These are phyloP conservation scores for Pavo muticus DNA, from an alignment of 2,113 vertebrate species.

Conservation along the genomic window DNA sequence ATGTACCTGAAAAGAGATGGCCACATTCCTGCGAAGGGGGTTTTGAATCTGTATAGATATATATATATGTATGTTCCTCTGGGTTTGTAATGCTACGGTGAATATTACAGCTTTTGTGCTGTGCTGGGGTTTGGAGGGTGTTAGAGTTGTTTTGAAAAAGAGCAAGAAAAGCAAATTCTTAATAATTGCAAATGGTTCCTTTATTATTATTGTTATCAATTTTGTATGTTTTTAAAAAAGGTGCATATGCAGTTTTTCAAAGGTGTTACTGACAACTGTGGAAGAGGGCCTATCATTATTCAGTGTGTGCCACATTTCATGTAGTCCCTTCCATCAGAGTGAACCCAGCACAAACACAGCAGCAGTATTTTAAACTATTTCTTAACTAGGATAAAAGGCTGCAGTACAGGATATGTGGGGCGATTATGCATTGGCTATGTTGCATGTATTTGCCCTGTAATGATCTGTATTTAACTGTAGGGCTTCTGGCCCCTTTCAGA, in stretches of 20 bases:
- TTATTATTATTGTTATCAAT: background rate
- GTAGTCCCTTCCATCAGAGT: background rate
- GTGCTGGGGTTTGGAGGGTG: background rate
- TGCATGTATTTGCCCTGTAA: background rate
- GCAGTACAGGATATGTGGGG: background rate
- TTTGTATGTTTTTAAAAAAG: background rate
- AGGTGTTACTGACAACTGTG: background rate
- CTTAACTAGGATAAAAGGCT: background rate
- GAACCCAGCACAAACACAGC: background rate
- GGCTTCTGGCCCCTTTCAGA: background rate
- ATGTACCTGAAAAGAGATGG: conserved; percentile 15
- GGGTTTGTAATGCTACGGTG: background rate
- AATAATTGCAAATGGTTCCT: background rate
- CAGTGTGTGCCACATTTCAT: background rate
- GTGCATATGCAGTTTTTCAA: background rate
- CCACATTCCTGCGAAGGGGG: background rate
- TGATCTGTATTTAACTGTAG: background rate
- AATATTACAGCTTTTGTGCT: background rate
- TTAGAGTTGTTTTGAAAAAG: background rate
- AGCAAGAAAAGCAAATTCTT: background rate
- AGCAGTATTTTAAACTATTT: background rate
- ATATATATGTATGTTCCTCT: background rate
- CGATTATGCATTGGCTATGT: background rate
- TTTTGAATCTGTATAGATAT: background rate
- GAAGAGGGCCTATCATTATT: background rate